phyloP scores from a whole-genome alignment of 2,113 vertebrate genomes.

The Rissa tridactyla region DNA sequence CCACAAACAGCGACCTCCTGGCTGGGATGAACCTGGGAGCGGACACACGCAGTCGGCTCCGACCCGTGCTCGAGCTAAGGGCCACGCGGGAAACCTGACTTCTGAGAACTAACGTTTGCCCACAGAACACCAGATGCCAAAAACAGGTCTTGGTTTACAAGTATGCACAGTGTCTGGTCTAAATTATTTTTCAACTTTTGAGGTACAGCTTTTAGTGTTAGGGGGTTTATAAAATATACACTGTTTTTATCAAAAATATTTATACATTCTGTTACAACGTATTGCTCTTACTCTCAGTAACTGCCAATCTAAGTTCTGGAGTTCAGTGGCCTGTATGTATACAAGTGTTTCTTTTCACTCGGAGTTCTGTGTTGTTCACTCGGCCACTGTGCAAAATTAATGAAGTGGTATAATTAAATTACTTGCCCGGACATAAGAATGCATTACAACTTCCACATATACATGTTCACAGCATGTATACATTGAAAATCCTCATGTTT shows the following conservation, averaged over 20 bases:
- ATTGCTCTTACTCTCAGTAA: constrained; percentile 79
- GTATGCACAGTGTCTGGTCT: constrained; percentile 63
- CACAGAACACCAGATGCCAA: constrained; percentile 42
- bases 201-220: constrained; percentile 85
- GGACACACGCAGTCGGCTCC: neutral
- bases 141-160: constrained; percentile 32
- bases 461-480: constrained; percentile 78
- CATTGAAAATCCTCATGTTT: constrained; percentile 60
- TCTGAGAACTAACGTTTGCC: constrained; percentile 13
- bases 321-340: constrained; percentile 68
- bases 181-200: constrained; percentile 70
- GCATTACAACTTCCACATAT: constrained; percentile 78
- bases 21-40: constrained; percentile 1
- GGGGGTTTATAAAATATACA: constrained; percentile 81
- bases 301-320: constrained; percentile 74
- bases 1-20: constrained; percentile 7
- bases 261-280: constrained; percentile 81
- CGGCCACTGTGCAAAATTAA: constrained; percentile 62
- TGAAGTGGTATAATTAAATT: constrained; percentile 74
- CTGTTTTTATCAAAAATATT: constrained; percentile 82
- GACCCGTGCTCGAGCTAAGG: neutral
- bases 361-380: constrained; percentile 24
- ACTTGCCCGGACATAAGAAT: constrained; percentile 67
- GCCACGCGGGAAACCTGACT: neutral
- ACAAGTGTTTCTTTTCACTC: constrained; percentile 1